Conservation (phyloP, 2,113 vertebrate species). For the Hirundichthys speculiger region DNA sequence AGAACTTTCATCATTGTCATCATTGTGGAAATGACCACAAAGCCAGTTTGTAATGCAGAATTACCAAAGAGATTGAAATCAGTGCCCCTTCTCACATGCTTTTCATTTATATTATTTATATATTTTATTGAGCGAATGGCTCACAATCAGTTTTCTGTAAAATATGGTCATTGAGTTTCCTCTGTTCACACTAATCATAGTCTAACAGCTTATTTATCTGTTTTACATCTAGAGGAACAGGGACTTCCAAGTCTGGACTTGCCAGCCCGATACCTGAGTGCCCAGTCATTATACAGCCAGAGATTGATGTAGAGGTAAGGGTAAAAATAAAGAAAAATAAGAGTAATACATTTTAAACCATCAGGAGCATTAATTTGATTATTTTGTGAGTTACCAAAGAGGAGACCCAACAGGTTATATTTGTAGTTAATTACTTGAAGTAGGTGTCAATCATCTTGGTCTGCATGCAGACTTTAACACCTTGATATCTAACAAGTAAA, state of each 20-base stretch:
- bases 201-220: not conserved
- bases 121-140: not conserved
- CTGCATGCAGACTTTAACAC: slow-evolving; percentile 57
- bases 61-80: too few species aligned
- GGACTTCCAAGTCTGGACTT: not conserved
- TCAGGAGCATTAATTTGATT: not conserved
- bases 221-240: slow-evolving; percentile 53
- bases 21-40: too few species aligned
- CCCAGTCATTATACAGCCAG: slow-evolving; percentile 58
- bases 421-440: slow-evolving; percentile 2
- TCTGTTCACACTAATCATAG: not conserved
- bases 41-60: too few species aligned
- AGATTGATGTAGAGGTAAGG: slow-evolving; percentile 78
- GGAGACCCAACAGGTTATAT: slow-evolving; percentile 9
- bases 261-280: slow-evolving; percentile 22
- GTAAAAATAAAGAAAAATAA: too few species aligned
- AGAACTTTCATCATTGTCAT: too few species aligned
- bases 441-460: slow-evolving; percentile 19
- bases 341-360: not conserved
- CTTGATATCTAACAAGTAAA: slow-evolving; percentile 47
- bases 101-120: not conserved
- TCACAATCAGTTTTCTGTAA: not conserved
- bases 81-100: too few species aligned
- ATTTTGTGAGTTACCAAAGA: not conserved
- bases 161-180: not conserved